Evolutionary conservation across 2,888 invertebrate species (phyloP).

Genomic region (Tetanocera ferruginea): DNA sequence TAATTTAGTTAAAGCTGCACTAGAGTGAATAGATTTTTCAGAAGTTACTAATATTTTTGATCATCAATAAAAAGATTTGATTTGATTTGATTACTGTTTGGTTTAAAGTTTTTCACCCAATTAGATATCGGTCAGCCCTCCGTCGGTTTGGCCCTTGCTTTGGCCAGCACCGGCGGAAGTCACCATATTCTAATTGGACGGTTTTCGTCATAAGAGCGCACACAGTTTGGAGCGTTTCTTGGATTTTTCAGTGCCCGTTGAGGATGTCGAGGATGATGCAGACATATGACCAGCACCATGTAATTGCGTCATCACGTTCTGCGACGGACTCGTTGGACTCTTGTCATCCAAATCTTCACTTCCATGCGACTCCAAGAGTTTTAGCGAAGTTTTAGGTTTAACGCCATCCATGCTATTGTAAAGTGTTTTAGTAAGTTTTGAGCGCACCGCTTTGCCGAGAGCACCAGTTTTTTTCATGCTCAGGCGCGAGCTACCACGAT

Average conservation of each 20-base stretch:
- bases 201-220: conserved; percentile 70
- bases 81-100: not conserved
- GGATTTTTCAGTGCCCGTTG: conserved; percentile 60
- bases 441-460: conserved; percentile 72
- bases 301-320: conserved; percentile 54
- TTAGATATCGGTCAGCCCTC: conserved; percentile 65
- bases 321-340: conserved; percentile 66
- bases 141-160: conserved; percentile 57
- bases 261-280: conserved; percentile 63
- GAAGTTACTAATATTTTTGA: not conserved
- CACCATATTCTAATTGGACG: conserved; percentile 68
- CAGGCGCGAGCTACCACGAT: conserved; percentile 66
- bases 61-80: not conserved
- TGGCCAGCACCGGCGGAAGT: conserved; percentile 55
- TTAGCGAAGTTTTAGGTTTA: conserved; percentile 66
- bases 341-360: conserved; percentile 67
- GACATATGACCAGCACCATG: conserved; percentile 59
- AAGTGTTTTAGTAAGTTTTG: conserved; percentile 72
- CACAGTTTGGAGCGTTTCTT: conserved; percentile 70
- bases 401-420: conserved; percentile 70
- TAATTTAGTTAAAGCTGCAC: not conserved
- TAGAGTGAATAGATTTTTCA: not conserved
- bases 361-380: conserved; percentile 63
- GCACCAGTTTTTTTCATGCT: conserved; percentile 72
- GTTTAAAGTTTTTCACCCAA: conserved; percentile 51